Evolutionary conservation across 1,140 invertebrate genomes (phyloP).

Genomic region (Pissodes strobi): DNA sequence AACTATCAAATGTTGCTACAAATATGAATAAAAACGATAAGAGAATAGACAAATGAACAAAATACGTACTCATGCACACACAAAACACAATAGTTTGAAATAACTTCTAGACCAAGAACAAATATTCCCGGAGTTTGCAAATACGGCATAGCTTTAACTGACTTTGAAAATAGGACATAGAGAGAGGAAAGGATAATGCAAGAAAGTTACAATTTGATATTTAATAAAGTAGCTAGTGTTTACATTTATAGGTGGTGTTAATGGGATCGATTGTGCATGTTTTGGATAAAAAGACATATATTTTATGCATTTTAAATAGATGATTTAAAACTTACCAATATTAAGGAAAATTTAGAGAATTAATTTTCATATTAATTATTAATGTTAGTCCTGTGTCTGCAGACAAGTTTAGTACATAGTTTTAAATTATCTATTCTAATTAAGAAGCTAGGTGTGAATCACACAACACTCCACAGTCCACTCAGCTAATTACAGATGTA

Average conservation of each 20-base stretch:
- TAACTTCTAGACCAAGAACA: slow-evolving; percentile 1
- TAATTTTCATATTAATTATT: no score
- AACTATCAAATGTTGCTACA: no score
- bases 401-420: no score
- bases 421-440: background rate
- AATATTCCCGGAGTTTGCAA: slow-evolving; percentile 50
- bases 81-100: slow-evolving; percentile 33
- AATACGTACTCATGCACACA: slow-evolving; percentile 40
- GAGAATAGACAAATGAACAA: slow-evolving; percentile 15
- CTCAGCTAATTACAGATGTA: background rate
- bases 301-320: no score
- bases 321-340: no score
- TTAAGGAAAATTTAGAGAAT: no score
- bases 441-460: background rate
- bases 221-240: background rate
- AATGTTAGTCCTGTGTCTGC: background rate
- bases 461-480: slow-evolving; percentile 1
- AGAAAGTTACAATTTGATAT: background rate
- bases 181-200: background rate
- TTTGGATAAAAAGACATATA: background rate
- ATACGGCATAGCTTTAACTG: slow-evolving; percentile 28
- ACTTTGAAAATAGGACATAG: no score
- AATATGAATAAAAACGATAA: no score
- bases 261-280: slow-evolving; percentile 23
- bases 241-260: background rate